Evolutionary conservation across 2,888 invertebrate species (phyloP), one percentile per base, ranked within the genome.

Genomic region (Caenorhabditis sp.): DNA sequence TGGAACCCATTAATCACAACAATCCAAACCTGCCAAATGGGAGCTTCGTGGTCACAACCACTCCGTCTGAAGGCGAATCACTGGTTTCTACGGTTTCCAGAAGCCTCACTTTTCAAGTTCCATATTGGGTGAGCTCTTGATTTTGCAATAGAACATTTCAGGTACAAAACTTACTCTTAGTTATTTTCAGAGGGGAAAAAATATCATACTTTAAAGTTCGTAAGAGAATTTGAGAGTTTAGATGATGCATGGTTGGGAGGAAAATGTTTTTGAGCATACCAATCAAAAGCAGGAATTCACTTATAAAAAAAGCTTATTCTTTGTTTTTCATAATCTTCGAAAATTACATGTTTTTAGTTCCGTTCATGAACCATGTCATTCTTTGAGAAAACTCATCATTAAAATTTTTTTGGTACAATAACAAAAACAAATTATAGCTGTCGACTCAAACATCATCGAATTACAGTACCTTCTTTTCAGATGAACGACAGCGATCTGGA

Each of bases 1-100:
- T 87, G 59, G 85, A 86, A 51, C 87, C 87, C n/a, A 72, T 87
- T 12, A 80, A 83, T 56, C 82, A 84, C 56, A 68, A 66, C 24
- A 19, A 12, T 19, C 56, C 14, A 14, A 10, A 26, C 26, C 10
- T 6, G 2, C 22, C 26, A 10, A 26, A 47, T 14, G 19, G n/a
- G 3, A 6, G 28, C 10, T 35, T 54, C 41, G 47, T 26, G 2
- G 8, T 19, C 10, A 16, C 54, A 35, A 14, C n/a, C n/a, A 38
- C 3, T 10, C 41, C 35, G 4, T 51, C 49, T 12, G 47, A 19
- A n/a, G 28, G 58, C 24, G 73, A 68, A 12, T 54, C 73, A 10
- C 24, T 80, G 41, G 80, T 80, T 14, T 80, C 80, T n/a, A 74
- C 74, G 16, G 31, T 44, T 5, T 16, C 51, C 28, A n/a, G 73